These are phyloP conservation scores for Puffinus mauretanicus DNA, from an alignment of 2,113 vertebrate species.

Conservation along the genomic window DNA sequence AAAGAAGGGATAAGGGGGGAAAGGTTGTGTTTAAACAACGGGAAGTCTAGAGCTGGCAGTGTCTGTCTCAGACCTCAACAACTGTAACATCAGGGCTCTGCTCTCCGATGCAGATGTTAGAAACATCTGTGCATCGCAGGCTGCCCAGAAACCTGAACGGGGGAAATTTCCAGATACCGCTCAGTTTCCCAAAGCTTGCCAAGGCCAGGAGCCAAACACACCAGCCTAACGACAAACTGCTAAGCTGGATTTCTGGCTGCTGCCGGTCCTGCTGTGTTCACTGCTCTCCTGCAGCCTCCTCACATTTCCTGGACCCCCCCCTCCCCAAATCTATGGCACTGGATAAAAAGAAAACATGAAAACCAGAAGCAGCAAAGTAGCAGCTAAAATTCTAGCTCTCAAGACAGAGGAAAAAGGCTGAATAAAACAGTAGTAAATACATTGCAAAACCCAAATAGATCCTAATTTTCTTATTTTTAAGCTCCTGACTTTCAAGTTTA, in stretches of 20 bases:
- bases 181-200: background rate
- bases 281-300: background rate
- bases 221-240: background rate
- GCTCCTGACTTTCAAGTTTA: background rate
- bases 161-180: background rate
- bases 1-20: background rate
- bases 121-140: background rate
- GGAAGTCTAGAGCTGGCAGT: background rate
- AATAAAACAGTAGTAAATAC: background rate
- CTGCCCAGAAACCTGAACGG: background rate
- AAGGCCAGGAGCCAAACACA: background rate
- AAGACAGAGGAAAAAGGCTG: background rate
- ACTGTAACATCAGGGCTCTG: background rate
- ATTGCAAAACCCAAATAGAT: background rate
- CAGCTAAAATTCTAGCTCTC: background rate
- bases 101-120: background rate
- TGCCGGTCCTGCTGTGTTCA: background rate
- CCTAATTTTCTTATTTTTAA: background rate
- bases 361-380: background rate
- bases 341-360: background rate
- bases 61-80: background rate
- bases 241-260: background rate
- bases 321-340: background rate
- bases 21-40: background rate
- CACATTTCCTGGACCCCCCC: background rate